These are phyloP conservation scores for Cantharis rufa DNA, from an alignment of 2,888 invertebrate species.

Conservation along the genomic window DNA sequence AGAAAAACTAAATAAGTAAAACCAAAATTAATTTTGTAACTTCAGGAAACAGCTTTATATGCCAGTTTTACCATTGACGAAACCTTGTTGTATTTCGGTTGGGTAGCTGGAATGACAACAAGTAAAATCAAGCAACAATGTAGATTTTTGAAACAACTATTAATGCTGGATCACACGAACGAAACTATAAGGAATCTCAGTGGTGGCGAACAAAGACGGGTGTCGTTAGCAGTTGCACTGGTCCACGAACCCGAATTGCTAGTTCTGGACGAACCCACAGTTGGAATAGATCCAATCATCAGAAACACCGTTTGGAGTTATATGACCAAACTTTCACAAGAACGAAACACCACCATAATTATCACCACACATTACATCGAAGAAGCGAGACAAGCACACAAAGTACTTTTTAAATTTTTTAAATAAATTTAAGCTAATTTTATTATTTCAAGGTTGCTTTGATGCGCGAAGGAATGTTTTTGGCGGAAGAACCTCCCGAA, in stretches of 20 bases:
- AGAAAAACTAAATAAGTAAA: not conserved
- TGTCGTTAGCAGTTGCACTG: constrained; percentile 86
- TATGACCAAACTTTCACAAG: constrained; percentile 76
- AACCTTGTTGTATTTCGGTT: constrained; percentile 52
- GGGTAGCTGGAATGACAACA: constrained; percentile 50
- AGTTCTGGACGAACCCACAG: constrained; percentile 92
- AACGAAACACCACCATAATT: constrained; percentile 77
- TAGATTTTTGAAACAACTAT: constrained; percentile 5
- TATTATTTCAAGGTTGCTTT: constrained; percentile 74
- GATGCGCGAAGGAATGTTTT: constrained; percentile 80
- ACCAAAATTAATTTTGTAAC: not conserved
- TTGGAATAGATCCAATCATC: constrained; percentile 86
- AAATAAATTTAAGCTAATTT: not conserved
- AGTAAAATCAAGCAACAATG: constrained; percentile 42
- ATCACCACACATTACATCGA: constrained; percentile 89
- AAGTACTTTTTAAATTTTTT: constrained; percentile 59
- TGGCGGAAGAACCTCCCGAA: constrained; percentile 81
- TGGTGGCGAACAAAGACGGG: constrained; percentile 87
- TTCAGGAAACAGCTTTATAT: constrained; percentile 53
- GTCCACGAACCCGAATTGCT: constrained; percentile 87
- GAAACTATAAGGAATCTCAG: constrained; percentile 72
- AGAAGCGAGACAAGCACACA: constrained; percentile 80
- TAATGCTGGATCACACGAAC: constrained; percentile 47
- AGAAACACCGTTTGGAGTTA: constrained; percentile 86
- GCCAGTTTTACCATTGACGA: constrained; percentile 54